phyloP scores from a whole-genome alignment of 1,140 invertebrate genomes.

The Adoxophyes honmai region DNA sequence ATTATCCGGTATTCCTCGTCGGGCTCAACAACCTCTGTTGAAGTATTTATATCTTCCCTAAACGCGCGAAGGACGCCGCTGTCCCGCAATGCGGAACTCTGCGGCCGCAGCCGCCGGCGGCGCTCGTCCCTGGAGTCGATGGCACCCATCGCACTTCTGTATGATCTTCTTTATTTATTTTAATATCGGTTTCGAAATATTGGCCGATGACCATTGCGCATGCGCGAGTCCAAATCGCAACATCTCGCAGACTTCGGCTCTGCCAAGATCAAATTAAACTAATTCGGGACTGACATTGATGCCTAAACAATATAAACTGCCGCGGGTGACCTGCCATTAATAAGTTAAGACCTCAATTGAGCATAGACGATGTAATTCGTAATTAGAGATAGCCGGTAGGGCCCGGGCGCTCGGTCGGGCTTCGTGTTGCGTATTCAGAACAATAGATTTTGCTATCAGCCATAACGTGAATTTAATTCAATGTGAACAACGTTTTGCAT shows the following conservation, averaged over 20 bases:
- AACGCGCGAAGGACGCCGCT: conserved; percentile 6
- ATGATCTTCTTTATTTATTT: conserved; percentile 1
- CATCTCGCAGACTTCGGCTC: conserved; percentile 22
- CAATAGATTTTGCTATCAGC: neutral
- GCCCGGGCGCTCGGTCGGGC: neutral
- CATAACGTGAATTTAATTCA: neutral
- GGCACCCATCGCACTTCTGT: no score
- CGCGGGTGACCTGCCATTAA: neutral
- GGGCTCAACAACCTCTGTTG: neutral
- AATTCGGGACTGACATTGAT: conserved; percentile 46
- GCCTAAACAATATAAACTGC: conserved; percentile 18
- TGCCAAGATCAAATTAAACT: conserved; percentile 63
- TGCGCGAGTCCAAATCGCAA: conserved; percentile 23
- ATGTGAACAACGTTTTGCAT: no score
- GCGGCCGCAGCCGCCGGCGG: no score
- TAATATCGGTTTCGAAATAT: conserved; percentile 3
- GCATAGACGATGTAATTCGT: neutral
- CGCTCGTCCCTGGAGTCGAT: no score
- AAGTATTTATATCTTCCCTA: conserved; percentile 10
- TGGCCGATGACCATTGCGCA: conserved; percentile 20
- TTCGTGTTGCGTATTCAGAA: neutral
- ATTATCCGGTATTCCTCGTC: conserved; percentile 11
- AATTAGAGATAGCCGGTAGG: neutral
- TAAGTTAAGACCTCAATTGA: neutral
- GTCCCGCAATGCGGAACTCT: conserved; percentile 10